phyloP scores from a whole-genome alignment of 37 sponge, comb jelly and placozoan genomes.

The Haliclona indistincta region DNA sequence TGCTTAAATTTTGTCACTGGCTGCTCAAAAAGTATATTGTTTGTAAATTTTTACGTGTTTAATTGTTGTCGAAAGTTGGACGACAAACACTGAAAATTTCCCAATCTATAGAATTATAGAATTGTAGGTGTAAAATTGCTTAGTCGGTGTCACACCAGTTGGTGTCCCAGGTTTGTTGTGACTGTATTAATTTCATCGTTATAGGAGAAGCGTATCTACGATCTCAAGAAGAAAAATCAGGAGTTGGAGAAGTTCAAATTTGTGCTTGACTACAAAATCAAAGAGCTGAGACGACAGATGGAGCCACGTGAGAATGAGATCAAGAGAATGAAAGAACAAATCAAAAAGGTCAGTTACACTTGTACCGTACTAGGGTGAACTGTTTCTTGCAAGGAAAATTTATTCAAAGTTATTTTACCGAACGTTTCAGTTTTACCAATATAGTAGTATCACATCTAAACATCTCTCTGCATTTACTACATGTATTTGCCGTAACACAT shows the following conservation, averaged over 20 bases:
- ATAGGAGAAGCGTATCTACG: slow-evolving; percentile 96
- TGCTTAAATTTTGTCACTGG: too few relatives aligned
- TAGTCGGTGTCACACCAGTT: too few relatives aligned
- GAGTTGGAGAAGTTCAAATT: slow-evolving; percentile 99
- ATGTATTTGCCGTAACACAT: too few relatives aligned
- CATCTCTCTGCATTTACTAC: too few relatives aligned
- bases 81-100: too few relatives aligned
- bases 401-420: neutral
- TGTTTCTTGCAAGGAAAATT: neutral
- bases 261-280: slow-evolving; percentile 99
- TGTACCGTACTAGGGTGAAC: neutral
- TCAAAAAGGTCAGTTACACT: slow-evolving; percentile 65
- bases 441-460: neutral
- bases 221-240: slow-evolving; percentile 99
- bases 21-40: too few relatives aligned
- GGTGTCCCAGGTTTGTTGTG: too few relatives aligned
- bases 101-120: too few relatives aligned
- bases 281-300: slow-evolving; percentile 94
- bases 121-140: too few relatives aligned
- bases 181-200: neutral
- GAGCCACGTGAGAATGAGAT: slow-evolving; percentile 96
- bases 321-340: slow-evolving; percentile 94
- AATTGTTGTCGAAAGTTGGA: too few relatives aligned
- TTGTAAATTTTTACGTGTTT: too few relatives aligned
- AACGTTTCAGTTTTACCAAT: neutral